Conservation (phyloP, 2,113 vertebrate species). For the Poeciliopsis retropinna region DNA sequence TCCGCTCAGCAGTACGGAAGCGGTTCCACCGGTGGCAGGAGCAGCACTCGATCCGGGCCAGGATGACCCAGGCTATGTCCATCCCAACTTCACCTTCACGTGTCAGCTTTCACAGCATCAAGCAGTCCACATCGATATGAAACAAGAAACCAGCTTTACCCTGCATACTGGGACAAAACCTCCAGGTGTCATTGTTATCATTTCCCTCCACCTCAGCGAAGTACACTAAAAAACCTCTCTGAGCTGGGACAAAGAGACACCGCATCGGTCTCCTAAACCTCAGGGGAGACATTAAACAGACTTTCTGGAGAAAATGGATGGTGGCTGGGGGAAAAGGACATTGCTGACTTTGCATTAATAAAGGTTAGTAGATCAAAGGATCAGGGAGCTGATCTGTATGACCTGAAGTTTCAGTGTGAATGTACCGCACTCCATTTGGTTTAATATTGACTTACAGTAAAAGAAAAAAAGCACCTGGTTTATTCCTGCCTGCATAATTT, state of each 20-base stretch:
- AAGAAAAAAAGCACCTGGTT: not conserved
- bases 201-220: constrained; percentile 50
- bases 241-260: constrained; percentile 22
- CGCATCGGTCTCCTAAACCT: constrained; percentile 42
- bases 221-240: constrained; percentile 36
- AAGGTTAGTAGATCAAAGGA: constrained; percentile 57
- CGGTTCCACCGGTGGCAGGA: constrained; percentile 96
- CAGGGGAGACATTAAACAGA: constrained; percentile 42
- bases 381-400: constrained; percentile 30
- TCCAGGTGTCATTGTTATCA: constrained; percentile 32
- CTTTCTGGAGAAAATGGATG: constrained; percentile 30
- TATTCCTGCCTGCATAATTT: constrained; percentile 21
- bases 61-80: constrained; percentile 93
- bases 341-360: constrained; percentile 30
- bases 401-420: constrained; percentile 45
- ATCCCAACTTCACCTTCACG: constrained; percentile 95
- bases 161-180: constrained; percentile 17
- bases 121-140: constrained; percentile 86
- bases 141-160: constrained; percentile 13
- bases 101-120: constrained; percentile 98
- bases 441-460: not conserved
- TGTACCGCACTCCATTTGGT: constrained; percentile 50
- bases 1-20: constrained; percentile 90
- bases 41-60: constrained; percentile 90
- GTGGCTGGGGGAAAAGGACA: constrained; percentile 29